Evolutionary conservation across 2,113 vertebrate species (phyloP).

Genomic region (Grus americana): DNA sequence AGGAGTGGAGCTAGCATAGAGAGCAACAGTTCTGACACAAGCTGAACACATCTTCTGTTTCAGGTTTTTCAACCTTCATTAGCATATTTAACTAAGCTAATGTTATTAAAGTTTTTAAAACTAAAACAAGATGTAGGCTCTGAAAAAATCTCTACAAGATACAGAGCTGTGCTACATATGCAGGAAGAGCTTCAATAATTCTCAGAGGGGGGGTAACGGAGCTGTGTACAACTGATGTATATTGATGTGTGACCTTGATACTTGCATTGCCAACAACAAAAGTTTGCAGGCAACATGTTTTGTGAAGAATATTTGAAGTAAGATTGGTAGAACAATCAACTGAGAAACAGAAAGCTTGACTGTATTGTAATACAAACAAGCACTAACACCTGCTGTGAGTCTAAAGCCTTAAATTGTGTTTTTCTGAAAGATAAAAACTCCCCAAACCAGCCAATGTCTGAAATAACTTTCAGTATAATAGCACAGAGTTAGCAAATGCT

Average conservation of each 20-base stretch:
- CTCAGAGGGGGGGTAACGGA: not conserved
- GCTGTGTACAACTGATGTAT: not conserved
- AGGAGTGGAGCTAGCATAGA: not conserved
- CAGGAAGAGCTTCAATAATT: constrained; percentile 11
- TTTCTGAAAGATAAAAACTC: not conserved
- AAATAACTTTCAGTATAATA: not conserved
- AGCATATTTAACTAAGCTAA: not conserved
- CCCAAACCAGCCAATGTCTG: not conserved
- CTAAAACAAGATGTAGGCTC: not conserved
- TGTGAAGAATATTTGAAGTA: not conserved
- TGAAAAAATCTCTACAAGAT: not conserved
- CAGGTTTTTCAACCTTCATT: not conserved
- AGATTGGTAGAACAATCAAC: not conserved
- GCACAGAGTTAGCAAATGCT: not conserved
- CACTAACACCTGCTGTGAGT: not conserved
- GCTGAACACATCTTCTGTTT: not conserved
- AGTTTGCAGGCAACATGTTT: not conserved
- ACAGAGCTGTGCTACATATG: not conserved
- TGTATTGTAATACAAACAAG: not conserved
- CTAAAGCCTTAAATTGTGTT: not conserved
- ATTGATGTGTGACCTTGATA: not conserved
- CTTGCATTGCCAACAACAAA: not conserved
- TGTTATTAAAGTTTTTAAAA: not conserved
- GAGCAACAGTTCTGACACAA: not conserved
- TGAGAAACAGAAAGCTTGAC: not conserved